Evolutionary conservation across 1,140 invertebrate species (phyloP), one percentile per base, ranked within the genome.

Genomic region (Tetramorium simillimum): DNA sequence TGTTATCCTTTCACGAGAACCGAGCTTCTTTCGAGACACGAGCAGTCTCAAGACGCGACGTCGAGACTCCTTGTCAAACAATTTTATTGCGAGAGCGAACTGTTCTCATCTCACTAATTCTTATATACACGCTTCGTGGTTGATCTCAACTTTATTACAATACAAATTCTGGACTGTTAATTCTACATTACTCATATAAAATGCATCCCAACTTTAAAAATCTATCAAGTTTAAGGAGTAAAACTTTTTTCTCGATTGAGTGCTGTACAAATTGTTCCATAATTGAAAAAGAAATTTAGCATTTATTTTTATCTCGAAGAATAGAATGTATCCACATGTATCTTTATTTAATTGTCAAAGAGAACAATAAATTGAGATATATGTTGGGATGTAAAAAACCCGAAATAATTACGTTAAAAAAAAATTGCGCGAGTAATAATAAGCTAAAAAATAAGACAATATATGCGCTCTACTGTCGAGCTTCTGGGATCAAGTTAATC

Each of bases 1-100:
- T 5, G 24, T 65, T 72, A 82, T 70, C 51, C 51, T 82, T 70
- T 56, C n/a, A 82, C 3, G 49, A 43, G 18, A 53, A 37, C 0
- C 43, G 43, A 37, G 18, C 18, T 43, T 9, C 56, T 56, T 70
- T 53, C n/a, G 24, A n/a, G 6, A 78, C 10, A 21, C 24, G 56
- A 40, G 24, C 3, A 24, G 7, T 28, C 16, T 46, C 56, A 16
- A 56, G n/a, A 43, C 72, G 7, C 53, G 14, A 28, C 3, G 14
- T 28, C 24, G 9, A 53, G 51, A 46, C 12, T 46, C 6, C 21
- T 40, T 43, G 21, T 24, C 7, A 40, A 53, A 53, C 3, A 33
- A 37, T 33, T 0, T n/a, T 5, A 14, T 72, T 3, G 70, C 10
- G 18, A 73, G n/a, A n/a, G 28, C n/a, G n/a, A n/a, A n/a, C 21